These are phyloP conservation scores for Nasonovia ribisnigri DNA, from an alignment of 2,888 invertebrate species.

Conservation along the genomic window DNA sequence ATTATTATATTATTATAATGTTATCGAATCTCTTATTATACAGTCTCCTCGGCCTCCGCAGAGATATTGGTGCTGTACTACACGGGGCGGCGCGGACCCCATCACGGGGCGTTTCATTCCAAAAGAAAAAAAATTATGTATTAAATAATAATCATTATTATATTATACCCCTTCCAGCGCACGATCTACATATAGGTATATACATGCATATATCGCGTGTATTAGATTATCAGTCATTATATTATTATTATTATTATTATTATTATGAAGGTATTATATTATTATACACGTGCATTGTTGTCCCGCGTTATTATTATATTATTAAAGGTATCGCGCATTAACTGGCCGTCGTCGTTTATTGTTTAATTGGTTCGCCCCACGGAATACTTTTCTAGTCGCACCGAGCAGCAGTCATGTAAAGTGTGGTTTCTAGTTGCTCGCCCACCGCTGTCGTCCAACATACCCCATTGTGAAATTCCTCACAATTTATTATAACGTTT, in stretches of 20 bases:
- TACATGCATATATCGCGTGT: background rate
- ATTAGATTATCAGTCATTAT: constrained; percentile 49
- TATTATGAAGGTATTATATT: background rate
- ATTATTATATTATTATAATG: background rate
- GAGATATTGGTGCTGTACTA: background rate
- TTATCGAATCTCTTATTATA: background rate
- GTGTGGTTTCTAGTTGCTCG: background rate
- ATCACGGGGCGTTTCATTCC: constrained; percentile 19
- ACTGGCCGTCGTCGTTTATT: constrained; percentile 56
- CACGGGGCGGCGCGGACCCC: background rate
- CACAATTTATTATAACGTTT: background rate
- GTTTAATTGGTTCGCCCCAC: constrained; percentile 56
- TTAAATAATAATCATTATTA: constrained; percentile 45
- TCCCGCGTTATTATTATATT: constrained; percentile 30
- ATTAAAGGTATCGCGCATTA: constrained; percentile 14
- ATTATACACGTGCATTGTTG: constrained; percentile 35
- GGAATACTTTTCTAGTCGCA: background rate
- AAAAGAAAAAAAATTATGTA: background rate
- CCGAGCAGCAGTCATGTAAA: background rate
- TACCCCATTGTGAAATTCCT: constrained; percentile 29
- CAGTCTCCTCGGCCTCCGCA: background rate
- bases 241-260: constrained; percentile 29
- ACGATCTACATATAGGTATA: background rate
- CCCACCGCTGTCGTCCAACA: background rate
- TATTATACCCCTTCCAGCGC: constrained; percentile 36